Evolutionary conservation across 2,888 invertebrate species (phyloP), one percentile per base, ranked within the genome.

Genomic region (Aphrophora alni): DNA sequence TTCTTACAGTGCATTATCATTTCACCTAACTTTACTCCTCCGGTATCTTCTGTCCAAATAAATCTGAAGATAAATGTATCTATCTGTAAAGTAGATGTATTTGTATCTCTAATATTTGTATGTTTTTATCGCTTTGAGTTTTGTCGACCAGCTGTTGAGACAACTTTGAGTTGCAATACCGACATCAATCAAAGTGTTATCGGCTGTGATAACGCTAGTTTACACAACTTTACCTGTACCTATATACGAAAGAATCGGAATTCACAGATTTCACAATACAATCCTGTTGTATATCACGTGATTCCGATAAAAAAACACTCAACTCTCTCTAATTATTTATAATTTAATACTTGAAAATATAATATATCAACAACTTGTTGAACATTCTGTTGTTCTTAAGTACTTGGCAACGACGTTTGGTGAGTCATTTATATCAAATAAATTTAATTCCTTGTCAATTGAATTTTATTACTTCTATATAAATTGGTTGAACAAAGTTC

Each of bases 141-240:
- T 44, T 44, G 44, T 59, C 59, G 59, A 59, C 59, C 59, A 59
- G 59, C 59, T 59, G 59, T 59, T 59, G 59, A 59, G 59, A 59
- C 59, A 59, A 21, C 59, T 59, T 59, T 59, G 59, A 59, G 59
- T 59, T 21, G 21, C 59, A n/a, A 14, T 59, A 59, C 59, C 59
- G 59, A 59, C 59, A 59, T 59, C 59, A 59, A 59, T 59, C 59
- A 59, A n/a, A 21, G n/a, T 21, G 3, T 59, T 59, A 59, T 59
- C 59, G 10, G 59, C 14, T 5, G 21, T 21, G 59, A 59, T 59
- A 59, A 59, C n/a, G 21, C 21, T 59, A 4, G 2, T 21, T 59
- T n/a, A 59, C 59, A 59, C 59, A 59, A 59, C 21, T 59, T 21
- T 59, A 59, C 59, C 59, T 59, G 59, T 59, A n/a, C n/a, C n/a